Evolutionary conservation across 1,140 invertebrate genomes (phyloP).

Genomic region (Cyclargus thomasi): DNA sequence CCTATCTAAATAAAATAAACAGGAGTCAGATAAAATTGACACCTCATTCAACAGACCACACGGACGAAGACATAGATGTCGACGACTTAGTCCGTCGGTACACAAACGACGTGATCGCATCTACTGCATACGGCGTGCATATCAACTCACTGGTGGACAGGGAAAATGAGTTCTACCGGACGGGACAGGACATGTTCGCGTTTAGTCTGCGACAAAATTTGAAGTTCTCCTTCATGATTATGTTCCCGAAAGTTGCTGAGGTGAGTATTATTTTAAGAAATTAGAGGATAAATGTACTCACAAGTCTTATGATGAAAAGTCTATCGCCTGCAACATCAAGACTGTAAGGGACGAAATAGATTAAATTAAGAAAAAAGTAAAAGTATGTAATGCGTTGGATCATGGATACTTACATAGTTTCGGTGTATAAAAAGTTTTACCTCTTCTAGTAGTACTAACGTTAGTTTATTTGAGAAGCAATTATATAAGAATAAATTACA

Average conservation of each 20-base stretch:
- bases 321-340: not conserved
- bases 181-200: constrained; percentile 55
- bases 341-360: no score
- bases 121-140: constrained; percentile 76
- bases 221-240: not conserved
- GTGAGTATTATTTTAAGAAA: not conserved
- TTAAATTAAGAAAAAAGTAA: no score
- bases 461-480: not conserved
- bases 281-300: no score
- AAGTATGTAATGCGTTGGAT: no score
- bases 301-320: no score
- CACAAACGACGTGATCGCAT: constrained; percentile 78
- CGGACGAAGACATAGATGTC: constrained; percentile 37
- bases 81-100: constrained; percentile 59
- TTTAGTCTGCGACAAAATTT: constrained; percentile 34
- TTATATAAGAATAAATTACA: no score
- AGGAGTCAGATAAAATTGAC: constrained; percentile 9
- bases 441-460: no score
- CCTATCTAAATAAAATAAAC: constrained; percentile 17
- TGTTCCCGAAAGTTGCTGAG: not conserved
- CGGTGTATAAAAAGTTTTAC: no score
- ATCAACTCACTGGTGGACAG: constrained; percentile 74
- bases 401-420: no score
- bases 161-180: constrained; percentile 72
- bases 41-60: constrained; percentile 27